phyloP scores from a whole-genome alignment of 1,140 invertebrate genomes.

The Littorina saxatilis region DNA sequence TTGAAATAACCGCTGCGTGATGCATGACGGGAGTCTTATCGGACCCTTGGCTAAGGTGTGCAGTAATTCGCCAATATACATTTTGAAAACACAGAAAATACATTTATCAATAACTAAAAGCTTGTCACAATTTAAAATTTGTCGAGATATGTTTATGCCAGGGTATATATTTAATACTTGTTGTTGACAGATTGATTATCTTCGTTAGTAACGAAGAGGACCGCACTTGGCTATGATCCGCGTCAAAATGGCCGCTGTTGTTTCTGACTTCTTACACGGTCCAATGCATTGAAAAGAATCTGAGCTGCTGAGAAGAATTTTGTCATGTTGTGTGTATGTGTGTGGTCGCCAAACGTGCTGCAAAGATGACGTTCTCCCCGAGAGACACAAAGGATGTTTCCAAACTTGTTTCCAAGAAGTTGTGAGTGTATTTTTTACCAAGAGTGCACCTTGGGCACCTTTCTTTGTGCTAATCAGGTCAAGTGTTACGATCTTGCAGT shows the following conservation, averaged over 20 bases:
- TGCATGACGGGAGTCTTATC: slow-evolving; percentile 13
- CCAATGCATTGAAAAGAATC: too few species aligned
- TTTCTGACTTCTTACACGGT: not conserved
- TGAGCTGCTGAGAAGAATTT: not conserved
- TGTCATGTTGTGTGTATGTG: not conserved
- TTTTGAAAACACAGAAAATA: not conserved
- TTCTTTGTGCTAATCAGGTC: too few species aligned
- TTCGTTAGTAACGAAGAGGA: slow-evolving; percentile 30
- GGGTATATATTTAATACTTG: not conserved
- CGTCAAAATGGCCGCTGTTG: slow-evolving; percentile 35
- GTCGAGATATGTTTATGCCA: not conserved
- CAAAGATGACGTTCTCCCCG: slow-evolving; percentile 39
- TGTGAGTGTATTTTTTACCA: slow-evolving; percentile 33
- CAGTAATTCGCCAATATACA: not conserved
- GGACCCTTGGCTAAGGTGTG: not conserved
- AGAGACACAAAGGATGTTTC: slow-evolving; percentile 39
- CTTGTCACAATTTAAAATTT: not conserved
- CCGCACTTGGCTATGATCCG: not conserved
- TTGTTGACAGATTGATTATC: not conserved
- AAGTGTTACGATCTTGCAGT: too few species aligned
- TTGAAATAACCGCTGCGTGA: slow-evolving; percentile 32
- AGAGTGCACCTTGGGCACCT: too few species aligned
- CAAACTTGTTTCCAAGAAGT: slow-evolving; percentile 37
- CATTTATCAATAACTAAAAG: not conserved
- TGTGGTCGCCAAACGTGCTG: not conserved